Percentiles rank a stretch among this genome's conserved stretches.
These are phyloP conservation scores for Heptranchias perlo DNA, from an alignment of 2,113 vertebrate genomes.

Conservation along the genomic window DNA sequence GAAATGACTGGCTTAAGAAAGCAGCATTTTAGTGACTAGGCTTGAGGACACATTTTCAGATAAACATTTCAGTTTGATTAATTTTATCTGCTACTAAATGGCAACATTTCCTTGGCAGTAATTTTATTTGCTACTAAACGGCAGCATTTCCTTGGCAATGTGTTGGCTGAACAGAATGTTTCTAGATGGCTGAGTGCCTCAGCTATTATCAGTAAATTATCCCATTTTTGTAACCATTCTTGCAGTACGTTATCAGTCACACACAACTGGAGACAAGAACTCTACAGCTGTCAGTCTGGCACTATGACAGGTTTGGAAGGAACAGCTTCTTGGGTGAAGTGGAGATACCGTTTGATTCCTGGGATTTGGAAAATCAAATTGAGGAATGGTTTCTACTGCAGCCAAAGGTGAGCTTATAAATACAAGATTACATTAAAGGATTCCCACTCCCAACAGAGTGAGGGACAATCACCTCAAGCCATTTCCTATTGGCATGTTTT, in stretches of 20 bases:
- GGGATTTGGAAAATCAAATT: constrained; percentile 81
- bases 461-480: background rate
- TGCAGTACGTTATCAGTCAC: constrained; percentile 90
- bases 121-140: background rate
- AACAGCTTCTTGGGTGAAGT: constrained; percentile 95
- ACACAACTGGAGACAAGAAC: constrained; percentile 89
- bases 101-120: too few relatives aligned
- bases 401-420: constrained; percentile 69
- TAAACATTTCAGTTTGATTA: background rate
- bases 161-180: background rate
- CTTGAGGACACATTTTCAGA: background rate
- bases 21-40: background rate
- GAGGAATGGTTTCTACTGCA: constrained; percentile 86
- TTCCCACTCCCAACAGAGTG: background rate
- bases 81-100: background rate
- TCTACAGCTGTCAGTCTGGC: constrained; percentile 91
- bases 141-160: too few relatives aligned
- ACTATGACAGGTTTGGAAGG: constrained; percentile 86
- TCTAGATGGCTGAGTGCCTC: background rate
- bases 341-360: constrained; percentile 87
- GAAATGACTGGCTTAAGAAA: background rate
- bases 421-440: background rate
- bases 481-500: background rate
- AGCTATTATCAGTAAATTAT: background rate
- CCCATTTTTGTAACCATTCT: constrained; percentile 11